Evolutionary conservation across 1,140 invertebrate genomes (phyloP).

Genomic region (Macrobrachium nipponense): DNA sequence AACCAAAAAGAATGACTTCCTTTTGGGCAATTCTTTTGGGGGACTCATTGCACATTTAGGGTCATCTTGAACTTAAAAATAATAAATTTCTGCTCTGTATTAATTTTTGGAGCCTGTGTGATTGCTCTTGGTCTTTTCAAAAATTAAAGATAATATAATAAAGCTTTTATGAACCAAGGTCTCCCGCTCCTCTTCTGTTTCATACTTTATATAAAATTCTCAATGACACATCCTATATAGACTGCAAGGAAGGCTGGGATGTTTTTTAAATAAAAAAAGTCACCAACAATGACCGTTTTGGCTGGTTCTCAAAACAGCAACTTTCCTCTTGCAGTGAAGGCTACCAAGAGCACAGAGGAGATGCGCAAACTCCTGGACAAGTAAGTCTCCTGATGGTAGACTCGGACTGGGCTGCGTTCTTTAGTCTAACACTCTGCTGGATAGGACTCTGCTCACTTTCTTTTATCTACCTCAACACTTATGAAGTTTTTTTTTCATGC

Average conservation of each 20-base stretch:
- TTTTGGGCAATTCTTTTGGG: too few species aligned
- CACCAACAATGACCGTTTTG: constrained; percentile 20
- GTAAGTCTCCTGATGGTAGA: constrained; percentile 54
- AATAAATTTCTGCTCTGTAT: too few species aligned
- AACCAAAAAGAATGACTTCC: too few species aligned
- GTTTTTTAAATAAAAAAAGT: constrained; percentile 7
- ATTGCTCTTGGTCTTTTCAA: too few species aligned
- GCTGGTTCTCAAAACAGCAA: constrained; percentile 40
- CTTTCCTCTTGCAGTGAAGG: constrained; percentile 62
- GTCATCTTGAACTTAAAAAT: too few species aligned
- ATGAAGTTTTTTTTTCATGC: not conserved
- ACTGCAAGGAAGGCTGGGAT: constrained; percentile 15
- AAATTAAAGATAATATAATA: too few species aligned
- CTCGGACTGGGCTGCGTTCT: constrained; percentile 38
- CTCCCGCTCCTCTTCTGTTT: too few species aligned
- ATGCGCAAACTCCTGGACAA: constrained; percentile 95
- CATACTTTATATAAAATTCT: not conserved
- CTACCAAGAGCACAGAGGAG: constrained; percentile 84
- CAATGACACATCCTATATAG: constrained; percentile 20
- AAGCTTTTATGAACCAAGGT: too few species aligned
- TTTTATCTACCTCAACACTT: not conserved
- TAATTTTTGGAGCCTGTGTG: too few species aligned
- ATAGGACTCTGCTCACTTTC: constrained; percentile 35
- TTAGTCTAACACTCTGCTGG: constrained; percentile 43
- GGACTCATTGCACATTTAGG: too few species aligned